Evolutionary conservation across 2,113 vertebrate genomes (phyloP).

Genomic region (Grammomys surdaster): DNA sequence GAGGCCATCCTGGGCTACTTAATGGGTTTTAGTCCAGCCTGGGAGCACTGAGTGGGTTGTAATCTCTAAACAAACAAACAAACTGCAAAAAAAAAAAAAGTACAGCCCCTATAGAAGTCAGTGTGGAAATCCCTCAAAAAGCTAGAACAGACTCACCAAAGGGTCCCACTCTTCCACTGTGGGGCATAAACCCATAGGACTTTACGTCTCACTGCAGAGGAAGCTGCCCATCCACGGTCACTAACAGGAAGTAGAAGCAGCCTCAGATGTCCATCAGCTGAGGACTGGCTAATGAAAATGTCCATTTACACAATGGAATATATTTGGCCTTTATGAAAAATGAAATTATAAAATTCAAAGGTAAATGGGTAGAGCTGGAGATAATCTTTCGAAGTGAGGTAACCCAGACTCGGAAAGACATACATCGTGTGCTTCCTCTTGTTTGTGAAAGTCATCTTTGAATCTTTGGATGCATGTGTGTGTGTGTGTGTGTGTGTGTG

Average conservation of each 20-base stretch:
- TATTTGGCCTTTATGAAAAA: neutral
- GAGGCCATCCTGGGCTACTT: neutral
- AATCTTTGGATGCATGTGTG: neutral
- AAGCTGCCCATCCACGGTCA: neutral
- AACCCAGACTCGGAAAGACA: neutral
- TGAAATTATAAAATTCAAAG: neutral
- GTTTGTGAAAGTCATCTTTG: neutral
- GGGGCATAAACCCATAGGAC: neutral
- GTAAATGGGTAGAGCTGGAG: neutral
- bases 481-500: neutral
- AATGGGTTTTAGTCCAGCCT: neutral
- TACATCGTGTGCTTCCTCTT: neutral
- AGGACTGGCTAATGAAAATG: neutral
- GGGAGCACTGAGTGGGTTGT: neutral
- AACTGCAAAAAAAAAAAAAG: neutral
- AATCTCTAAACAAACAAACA: neutral
- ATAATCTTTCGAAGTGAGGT: neutral
- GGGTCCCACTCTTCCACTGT: accelerated
- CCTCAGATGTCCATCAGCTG: neutral
- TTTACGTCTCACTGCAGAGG: neutral
- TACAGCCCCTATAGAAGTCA: neutral
- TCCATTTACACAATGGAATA: neutral
- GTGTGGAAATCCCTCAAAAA: neutral
- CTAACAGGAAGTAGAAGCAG: neutral
- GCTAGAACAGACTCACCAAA: neutral